phyloP scores from a whole-genome alignment of 2,797 vertebrate species.

The Acipenser oxyrinchus region DNA sequence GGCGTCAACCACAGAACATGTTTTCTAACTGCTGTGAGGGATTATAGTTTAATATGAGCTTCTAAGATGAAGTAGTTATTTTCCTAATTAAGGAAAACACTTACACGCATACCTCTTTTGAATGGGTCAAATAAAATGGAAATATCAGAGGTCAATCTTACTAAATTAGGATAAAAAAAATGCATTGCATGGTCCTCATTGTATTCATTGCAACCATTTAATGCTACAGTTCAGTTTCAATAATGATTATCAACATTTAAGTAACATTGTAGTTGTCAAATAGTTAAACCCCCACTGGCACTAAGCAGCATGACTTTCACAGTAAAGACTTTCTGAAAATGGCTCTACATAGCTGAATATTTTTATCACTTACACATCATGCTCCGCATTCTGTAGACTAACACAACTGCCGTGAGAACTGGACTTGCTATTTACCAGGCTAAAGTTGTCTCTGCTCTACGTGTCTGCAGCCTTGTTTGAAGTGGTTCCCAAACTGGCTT shows the following conservation, averaged over 20 bases:
- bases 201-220: no score
- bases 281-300: no score
- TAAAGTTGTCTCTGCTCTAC: background rate
- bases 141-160: no score
- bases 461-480: slow-evolving; percentile 3
- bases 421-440: background rate
- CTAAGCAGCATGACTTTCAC: background rate
- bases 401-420: background rate
- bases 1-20: background rate
- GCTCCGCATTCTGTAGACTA: background rate
- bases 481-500: slow-evolving; percentile 4
- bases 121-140: no score
- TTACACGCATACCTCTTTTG: background rate
- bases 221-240: no score
- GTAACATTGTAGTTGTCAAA: no score
- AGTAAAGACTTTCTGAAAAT: slow-evolving; percentile 9
- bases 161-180: no score
- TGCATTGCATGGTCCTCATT: no score
- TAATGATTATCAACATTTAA: no score
- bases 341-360: slow-evolving; percentile 4
- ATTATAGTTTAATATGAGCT: background rate
- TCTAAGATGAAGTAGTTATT: background rate
- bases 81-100: background rate
- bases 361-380: slow-evolving; percentile 6
- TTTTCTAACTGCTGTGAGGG: background rate